Percentiles rank a stretch among this genome's conserved stretches.
phyloP scores from a whole-genome alignment of 1,140 invertebrate species.

The Rhysida immarginata region DNA sequence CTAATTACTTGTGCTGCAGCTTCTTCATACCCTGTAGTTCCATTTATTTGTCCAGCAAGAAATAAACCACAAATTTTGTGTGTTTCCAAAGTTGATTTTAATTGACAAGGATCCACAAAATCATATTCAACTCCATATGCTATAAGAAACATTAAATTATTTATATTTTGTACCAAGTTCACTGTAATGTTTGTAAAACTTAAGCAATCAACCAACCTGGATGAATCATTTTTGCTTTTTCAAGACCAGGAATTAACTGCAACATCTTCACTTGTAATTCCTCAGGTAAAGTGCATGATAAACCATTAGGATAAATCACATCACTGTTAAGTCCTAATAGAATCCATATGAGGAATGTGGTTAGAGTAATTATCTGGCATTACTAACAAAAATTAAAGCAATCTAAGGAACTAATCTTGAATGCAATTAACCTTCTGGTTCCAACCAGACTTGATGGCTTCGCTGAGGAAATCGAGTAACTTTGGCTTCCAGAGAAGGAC shows the following conservation, averaged over 20 bases:
- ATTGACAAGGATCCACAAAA: constrained; percentile 73
- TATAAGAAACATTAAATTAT: constrained; percentile 15
- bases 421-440: constrained; percentile 63
- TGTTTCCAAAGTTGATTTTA: constrained; percentile 64
- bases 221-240: constrained; percentile 52
- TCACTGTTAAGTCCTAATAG: constrained; percentile 45
- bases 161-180: background rate
- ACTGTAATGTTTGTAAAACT: background rate
- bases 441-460: constrained; percentile 70
- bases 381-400: background rate
- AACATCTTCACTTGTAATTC: constrained; percentile 63
- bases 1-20: constrained; percentile 60
- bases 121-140: constrained; percentile 88
- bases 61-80: constrained; percentile 55
- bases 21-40: constrained; percentile 92
- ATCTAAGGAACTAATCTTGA: background rate
- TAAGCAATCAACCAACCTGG: constrained; percentile 37
- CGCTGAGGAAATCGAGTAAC: constrained; percentile 52
- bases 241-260: constrained; percentile 53
- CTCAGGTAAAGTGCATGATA: constrained; percentile 72
- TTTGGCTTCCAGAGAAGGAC: constrained; percentile 89
- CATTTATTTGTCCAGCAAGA: constrained; percentile 89
- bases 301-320: constrained; percentile 74
- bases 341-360: background rate
- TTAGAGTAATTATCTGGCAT: background rate